These are phyloP conservation scores for Drosophila kambysellisi DNA, from an alignment of 2,888 invertebrate genomes.

Conservation along the genomic window DNA sequence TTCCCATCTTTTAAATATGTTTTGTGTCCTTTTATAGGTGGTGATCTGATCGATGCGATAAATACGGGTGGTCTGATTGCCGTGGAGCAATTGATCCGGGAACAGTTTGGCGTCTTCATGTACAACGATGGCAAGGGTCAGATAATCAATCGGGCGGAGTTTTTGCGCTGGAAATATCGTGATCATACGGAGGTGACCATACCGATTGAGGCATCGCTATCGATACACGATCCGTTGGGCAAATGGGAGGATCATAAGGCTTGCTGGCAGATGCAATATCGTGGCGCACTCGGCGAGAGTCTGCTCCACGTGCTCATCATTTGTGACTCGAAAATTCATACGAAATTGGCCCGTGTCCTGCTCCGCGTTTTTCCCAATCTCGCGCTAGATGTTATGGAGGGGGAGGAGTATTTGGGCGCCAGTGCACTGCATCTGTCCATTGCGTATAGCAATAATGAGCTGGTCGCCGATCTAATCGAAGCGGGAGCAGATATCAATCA, in stretches of 20 bases:
- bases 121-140: conserved; percentile 94
- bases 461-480: conserved; percentile 96
- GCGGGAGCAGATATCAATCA: conserved; percentile 97
- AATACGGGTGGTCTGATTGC: conserved; percentile 92
- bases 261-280: conserved; percentile 98
- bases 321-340: conserved; percentile 93
- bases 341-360: conserved; percentile 92
- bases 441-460: conserved; percentile 97
- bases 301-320: conserved; percentile 97
- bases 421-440: conserved; percentile 98
- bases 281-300: conserved; percentile 98
- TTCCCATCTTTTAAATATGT: not conserved
- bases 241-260: conserved; percentile 96
- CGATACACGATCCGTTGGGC: conserved; percentile 93
- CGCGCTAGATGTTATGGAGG: conserved; percentile 97
- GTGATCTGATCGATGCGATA: conserved; percentile 95
- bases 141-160: conserved; percentile 94
- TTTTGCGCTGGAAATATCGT: conserved; percentile 95
- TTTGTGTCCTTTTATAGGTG: conserved; percentile 86
- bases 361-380: conserved; percentile 96
- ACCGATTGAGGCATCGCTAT: conserved; percentile 94
- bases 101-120: conserved; percentile 95
- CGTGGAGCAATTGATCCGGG: conserved; percentile 93
- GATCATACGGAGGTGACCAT: conserved; percentile 93
- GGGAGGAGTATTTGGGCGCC: conserved; percentile 98